Evolutionary conservation across 1,140 invertebrate genomes (phyloP).

Genomic region (Anadara kagoshimensis): DNA sequence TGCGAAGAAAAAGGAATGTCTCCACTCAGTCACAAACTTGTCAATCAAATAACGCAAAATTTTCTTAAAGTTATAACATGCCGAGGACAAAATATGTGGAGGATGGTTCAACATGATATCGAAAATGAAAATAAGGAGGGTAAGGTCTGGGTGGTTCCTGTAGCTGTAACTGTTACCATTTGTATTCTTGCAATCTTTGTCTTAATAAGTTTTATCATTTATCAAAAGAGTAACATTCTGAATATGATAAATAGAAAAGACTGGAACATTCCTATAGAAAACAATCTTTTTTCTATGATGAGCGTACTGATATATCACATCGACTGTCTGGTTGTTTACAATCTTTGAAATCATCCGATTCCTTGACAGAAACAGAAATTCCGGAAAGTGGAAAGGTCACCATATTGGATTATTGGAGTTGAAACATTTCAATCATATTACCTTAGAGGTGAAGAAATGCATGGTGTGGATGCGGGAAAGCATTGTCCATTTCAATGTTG

Average conservation of each 20-base stretch:
- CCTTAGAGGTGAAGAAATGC: slow-evolving; percentile 38
- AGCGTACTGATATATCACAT: not conserved
- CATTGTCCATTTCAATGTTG: slow-evolving; percentile 57
- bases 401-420: slow-evolving; percentile 44
- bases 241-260: slow-evolving; percentile 57
- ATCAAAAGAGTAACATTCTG: slow-evolving; percentile 35
- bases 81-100: slow-evolving; percentile 42
- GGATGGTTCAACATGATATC: slow-evolving; percentile 41
- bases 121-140: slow-evolving; percentile 21
- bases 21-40: slow-evolving; percentile 48
- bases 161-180: slow-evolving; percentile 42
- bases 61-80: slow-evolving; percentile 55
- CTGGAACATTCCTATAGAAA: slow-evolving; percentile 62
- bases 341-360: slow-evolving; percentile 38
- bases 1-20: slow-evolving; percentile 45
- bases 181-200: slow-evolving; percentile 22
- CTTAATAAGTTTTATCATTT: slow-evolving; percentile 25
- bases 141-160: slow-evolving; percentile 49
- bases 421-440: slow-evolving; percentile 25
- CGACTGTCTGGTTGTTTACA: not conserved
- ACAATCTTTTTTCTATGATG: slow-evolving; percentile 58
- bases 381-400: slow-evolving; percentile 36
- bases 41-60: slow-evolving; percentile 24
- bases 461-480: slow-evolving; percentile 58
- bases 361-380: slow-evolving; percentile 8